Conservation (phyloP, 2,797 vertebrate genomes). For the Catamblyrhynchus diadema region DNA sequence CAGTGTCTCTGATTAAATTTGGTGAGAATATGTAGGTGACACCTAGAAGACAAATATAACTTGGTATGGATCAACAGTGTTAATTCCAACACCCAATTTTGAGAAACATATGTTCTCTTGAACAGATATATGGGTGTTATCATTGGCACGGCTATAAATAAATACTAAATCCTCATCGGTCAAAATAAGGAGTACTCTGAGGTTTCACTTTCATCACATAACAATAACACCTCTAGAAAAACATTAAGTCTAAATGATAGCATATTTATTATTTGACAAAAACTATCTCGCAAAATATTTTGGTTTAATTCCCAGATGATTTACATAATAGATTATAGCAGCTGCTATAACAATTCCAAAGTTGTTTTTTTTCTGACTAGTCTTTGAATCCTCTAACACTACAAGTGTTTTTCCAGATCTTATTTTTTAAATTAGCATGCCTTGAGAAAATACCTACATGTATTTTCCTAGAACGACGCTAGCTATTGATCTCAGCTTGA, state of each 20-base stretch:
- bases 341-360: constrained; percentile 29
- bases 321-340: constrained; percentile 44
- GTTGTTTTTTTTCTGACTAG: neutral
- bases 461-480: neutral
- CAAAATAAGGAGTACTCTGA: constrained; percentile 25
- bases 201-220: constrained; percentile 45
- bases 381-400: constrained; percentile 2
- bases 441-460: neutral
- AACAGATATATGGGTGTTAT: constrained; percentile 24
- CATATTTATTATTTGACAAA: constrained; percentile 45
- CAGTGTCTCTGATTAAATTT: neutral
- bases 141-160: constrained; percentile 17
- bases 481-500: neutral
- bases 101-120: constrained; percentile 12
- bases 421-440: constrained; percentile 20
- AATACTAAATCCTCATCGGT: constrained; percentile 24
- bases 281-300: constrained; percentile 45
- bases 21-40: neutral
- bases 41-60: constrained; percentile 29
- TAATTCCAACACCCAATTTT: constrained; percentile 13
- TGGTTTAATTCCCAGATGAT: constrained; percentile 46
- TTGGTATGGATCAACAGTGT: neutral
- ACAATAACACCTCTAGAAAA: constrained; percentile 43
- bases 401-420: constrained; percentile 1
- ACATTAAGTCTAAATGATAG: constrained; percentile 15